Evolutionary conservation across 2,113 vertebrate genomes (phyloP), one percentile per base, ranked within the genome.

Genomic region (Odocoileus virginianus): DNA sequence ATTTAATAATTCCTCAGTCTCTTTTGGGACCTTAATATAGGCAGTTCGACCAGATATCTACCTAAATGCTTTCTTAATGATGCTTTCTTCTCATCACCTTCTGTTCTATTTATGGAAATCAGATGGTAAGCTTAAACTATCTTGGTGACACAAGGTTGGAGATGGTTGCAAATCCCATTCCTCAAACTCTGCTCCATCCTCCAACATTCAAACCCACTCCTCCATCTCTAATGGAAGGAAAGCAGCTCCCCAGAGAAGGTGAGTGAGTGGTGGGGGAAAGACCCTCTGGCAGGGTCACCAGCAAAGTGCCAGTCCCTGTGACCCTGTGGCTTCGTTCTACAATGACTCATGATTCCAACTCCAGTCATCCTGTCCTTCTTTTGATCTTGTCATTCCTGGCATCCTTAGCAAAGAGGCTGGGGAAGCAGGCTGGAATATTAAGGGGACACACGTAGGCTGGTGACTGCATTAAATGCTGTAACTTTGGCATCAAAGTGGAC

Each of bases 381-480:
- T 84, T 50, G 96, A 94, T 28, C 30, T 74, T 54, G 43, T 33
- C 25, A 14, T 88, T 84, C n/a, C 91, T 71, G 81, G 55, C 36
- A 87, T 76, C 94, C 86, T 87, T 0, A 47, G 78, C 67, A 36
- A 89, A 92, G n/a, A 87, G 27, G 81, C 64, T 74, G 76, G 33
- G 47, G 92, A 90, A 83, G 67, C 40, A 55, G 71, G 88, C 71
- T 55, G 27, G 85, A 97, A 71, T 64, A 91, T 89, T 84, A 86
- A 97, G 89, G 98, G 93, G 94, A 91, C 90, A 90, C 89, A 81
- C 0, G 43, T 6, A 71, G 96, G 95, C 93, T 52, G 94, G 95
- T 85, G 96, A 97, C 96, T 83, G 11, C 50, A 92, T 95, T 97
- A 96, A 98, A 85, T 57, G 91, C 97, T 86, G 7, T 78, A 47